Conservation (phyloP, 2,888 invertebrate genomes). For the Torymus tubicola region DNA sequence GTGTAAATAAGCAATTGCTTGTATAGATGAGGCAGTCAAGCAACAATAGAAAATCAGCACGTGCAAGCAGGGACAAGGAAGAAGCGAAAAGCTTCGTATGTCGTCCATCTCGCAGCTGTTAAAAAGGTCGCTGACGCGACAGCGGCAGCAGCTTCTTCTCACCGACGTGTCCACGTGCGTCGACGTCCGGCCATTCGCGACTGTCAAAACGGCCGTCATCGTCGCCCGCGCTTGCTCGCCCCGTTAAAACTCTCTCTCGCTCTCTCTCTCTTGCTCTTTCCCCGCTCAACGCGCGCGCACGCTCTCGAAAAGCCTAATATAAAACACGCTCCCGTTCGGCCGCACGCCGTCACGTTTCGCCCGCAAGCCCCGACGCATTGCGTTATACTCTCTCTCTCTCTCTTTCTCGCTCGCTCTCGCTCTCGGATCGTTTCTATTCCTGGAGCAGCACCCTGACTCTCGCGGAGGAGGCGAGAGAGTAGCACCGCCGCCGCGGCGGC, state of each 20-base stretch:
- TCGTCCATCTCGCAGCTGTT: too few relatives aligned
- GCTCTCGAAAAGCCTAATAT: constrained; percentile 45
- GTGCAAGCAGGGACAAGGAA: too few relatives aligned
- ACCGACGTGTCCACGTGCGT: constrained; percentile 13
- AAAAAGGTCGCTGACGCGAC: too few relatives aligned
- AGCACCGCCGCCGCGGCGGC: too few relatives aligned
- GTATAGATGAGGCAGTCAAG: too few relatives aligned
- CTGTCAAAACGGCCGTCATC: constrained; percentile 50
- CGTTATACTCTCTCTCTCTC: constrained; percentile 48
- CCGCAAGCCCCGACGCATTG: constrained; percentile 60
- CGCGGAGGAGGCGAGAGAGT: constrained; percentile 12
- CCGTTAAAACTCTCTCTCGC: background rate
- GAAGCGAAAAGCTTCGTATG: too few relatives aligned
- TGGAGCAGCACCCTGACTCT: constrained; percentile 67
- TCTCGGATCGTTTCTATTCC: constrained; percentile 73
- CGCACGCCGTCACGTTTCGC: constrained; percentile 57
- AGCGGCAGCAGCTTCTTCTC: too few relatives aligned
- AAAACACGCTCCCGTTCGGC: constrained; percentile 51
- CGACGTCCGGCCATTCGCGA: constrained; percentile 36
- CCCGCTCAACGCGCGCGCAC: background rate
- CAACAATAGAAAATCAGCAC: too few relatives aligned
- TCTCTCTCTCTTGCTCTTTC: background rate
- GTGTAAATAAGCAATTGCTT: too few relatives aligned
- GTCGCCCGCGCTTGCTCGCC: background rate
- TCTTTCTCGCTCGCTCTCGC: background rate